Evolutionary conservation across 1,140 invertebrate species (phyloP), one percentile per base, ranked within the genome.

Genomic region (Cotesia typhae): DNA sequence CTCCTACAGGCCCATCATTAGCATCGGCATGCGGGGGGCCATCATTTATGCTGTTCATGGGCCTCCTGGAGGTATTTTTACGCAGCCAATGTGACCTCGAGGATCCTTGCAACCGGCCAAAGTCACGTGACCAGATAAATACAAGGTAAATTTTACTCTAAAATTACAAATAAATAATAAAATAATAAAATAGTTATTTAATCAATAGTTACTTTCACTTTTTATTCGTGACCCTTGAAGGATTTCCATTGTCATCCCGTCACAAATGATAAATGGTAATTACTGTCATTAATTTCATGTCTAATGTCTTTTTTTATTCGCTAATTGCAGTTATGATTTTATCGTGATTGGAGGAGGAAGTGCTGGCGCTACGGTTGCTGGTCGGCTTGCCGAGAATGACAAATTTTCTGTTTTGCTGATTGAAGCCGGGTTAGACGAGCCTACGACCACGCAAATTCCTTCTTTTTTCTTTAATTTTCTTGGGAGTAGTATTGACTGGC

Each of bases 341-440:
- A 92, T 95, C 74, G 91, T 95, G 28, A 92, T 97, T 67, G 96
- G 96, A 1, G 94, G 93, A 4, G 96, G 96, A 0, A 95, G 95
- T 10, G 94, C 93, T 0, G 95, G 95, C 6, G 90, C 92, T 14
- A 94, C 94, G 35, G 92, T 95, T 9, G 94, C 94, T 4, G 92
- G 94, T 3, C 89, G 95, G 53, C 87, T 96, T 36, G 92, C 92
- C 0, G 93, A 95, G 79, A 91, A 94, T 38, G 90, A 91, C 0
- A 88, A 93, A 77, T 93, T 92, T 90, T 92, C 91, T 64, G 94
- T 96, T 3, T 83, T 96, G 60, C 84, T 96, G 12, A 82, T 97
- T 41, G 95, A 96, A 89, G 94, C 95, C 72, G 89, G 92, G 65
- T 87, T 92, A 55, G 92, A 95, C 79, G 94, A 95, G 80, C 94